Evolutionary conservation across 2,797 vertebrate species (phyloP).

Genomic region (Geotrypetes seraphini): DNA sequence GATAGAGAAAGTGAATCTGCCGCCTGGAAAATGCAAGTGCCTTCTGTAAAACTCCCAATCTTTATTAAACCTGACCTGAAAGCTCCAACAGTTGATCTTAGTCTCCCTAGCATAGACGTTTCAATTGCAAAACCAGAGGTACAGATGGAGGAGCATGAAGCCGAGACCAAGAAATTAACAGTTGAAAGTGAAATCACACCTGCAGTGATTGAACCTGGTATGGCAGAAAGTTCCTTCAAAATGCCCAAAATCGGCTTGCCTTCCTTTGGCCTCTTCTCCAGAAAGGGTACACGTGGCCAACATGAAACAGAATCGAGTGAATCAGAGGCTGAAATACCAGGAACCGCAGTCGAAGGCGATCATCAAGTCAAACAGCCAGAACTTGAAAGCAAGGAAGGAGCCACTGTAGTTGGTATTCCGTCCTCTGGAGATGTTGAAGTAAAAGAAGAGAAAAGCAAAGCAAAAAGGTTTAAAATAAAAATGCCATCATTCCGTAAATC

Average conservation of each 20-base stretch:
- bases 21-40: slow-evolving; percentile 1
- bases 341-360: slow-evolving; percentile 1
- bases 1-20: neutral
- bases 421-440: rapidly evolving
- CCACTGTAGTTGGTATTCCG: no score
- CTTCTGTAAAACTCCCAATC: no score
- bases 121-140: neutral
- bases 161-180: no score
- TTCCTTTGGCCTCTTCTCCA: slow-evolving; percentile 23
- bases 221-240: slow-evolving; percentile 37
- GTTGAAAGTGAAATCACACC: no score
- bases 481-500: no score
- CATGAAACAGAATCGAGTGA: slow-evolving; percentile 5
- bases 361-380: rapidly evolving
- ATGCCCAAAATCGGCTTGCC: slow-evolving; percentile 40
- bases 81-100: slow-evolving; percentile 1
- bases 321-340: neutral
- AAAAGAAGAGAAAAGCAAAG: neutral
- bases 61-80: neutral
- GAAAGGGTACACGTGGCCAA: slow-evolving; percentile 25
- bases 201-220: no score
- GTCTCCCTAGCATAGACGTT: neutral
- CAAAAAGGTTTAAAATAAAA: no score
- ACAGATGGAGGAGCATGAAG: slow-evolving; percentile 5
- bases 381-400: rapidly evolving